phyloP scores from a whole-genome alignment of 2,797 vertebrate species.

The Bradypodion ventrale region DNA sequence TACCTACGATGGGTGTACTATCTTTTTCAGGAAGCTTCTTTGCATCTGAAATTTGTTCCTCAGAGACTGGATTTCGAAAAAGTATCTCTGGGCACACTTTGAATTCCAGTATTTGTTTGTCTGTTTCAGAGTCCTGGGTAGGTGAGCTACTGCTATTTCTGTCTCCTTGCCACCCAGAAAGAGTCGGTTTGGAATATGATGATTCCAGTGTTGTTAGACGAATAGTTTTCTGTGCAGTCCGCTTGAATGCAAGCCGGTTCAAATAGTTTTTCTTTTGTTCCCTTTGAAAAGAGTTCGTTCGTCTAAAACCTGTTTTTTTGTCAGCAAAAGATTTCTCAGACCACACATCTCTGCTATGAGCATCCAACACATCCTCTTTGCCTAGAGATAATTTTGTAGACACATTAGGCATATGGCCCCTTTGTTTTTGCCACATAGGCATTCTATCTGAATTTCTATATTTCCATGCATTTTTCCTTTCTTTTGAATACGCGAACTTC shows the following conservation, averaged over 20 bases:
- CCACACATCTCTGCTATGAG: conserved; percentile 59
- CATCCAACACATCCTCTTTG: conserved; percentile 38
- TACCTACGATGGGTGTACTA: conserved; percentile 69
- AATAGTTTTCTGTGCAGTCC: conserved; percentile 71
- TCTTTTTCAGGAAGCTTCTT: conserved; percentile 51
- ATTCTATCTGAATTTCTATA: conserved; percentile 46
- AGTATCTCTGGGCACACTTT: conserved; percentile 77
- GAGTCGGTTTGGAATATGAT: conserved; percentile 59
- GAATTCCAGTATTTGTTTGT: conserved; percentile 71
- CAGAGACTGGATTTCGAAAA: conserved; percentile 56
- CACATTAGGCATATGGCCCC: conserved; percentile 38
- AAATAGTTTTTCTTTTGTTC: conserved; percentile 75
- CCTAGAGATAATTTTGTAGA: conserved; percentile 50
- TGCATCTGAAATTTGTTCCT: conserved; percentile 42
- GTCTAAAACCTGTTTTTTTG: conserved; percentile 57
- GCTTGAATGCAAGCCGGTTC: conserved; percentile 72
- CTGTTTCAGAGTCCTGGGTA: conserved; percentile 1
- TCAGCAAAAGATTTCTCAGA: conserved; percentile 60
- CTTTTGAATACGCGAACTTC: conserved; percentile 54
- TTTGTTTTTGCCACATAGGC: conserved; percentile 48
- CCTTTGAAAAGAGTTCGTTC: conserved; percentile 62
- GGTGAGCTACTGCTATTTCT: conserved; percentile 8
- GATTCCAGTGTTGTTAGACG: conserved; percentile 71
- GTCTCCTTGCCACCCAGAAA: background rate
- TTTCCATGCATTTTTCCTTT: conserved; percentile 51